Base-by-base conservation (phyloP, 1,140 invertebrate genomes). In the Ylistrum balloti region DNA sequence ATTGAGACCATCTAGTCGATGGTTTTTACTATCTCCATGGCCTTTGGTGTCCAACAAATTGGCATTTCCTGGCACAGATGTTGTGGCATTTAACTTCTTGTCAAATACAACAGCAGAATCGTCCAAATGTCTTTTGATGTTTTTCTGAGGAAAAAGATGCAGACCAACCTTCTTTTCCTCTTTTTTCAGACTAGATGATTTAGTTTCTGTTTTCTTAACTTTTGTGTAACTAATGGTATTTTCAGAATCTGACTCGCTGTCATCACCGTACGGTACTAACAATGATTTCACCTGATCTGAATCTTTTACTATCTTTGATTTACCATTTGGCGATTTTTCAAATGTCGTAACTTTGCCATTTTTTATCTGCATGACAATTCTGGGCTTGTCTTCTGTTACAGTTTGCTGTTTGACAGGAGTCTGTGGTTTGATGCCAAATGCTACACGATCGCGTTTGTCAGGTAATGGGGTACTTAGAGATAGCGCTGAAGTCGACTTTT, bases 301-400 rank as follows among this genome's bases (percentile, higher is more conserved):
- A 34, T 91, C 92, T 88, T 94, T 93, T 0, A 94, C 89, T 15
- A 94, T 91, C 91, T 94, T 94, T 13, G 91, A 92, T 35, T 94
- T 94, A 13, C 93, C 94, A 91, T 94, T 93, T 17, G 94, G 94
- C n/a, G 94, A 94, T 45, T 92, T 94, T 92, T 95, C 94, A 45
- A 92, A 93, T 10, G 94, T 95, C 3, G 91, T 93, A 13, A 94
- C 94, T 92, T 95, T 95, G 11, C 96, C 96, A 93, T 96, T 93
- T 89, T 95, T 95, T n/a, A 96, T 96, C 34, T 95, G 94, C 93
- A 96, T 95, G 0, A 96, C 95, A 91, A 96, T 95, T 48, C 94
- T 92, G 56, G 94, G 95, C 86, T 95, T 94, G 10, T 86, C 88
- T 3, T 91, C 86, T n/a, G 28, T 74, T 22, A 10, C 35, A 91